A percentile compares a stretch with the other conserved stretches of the same genome.
Conservation (phyloP, 2,888 invertebrate genomes). For the Leptopilina drosophilae region DNA sequence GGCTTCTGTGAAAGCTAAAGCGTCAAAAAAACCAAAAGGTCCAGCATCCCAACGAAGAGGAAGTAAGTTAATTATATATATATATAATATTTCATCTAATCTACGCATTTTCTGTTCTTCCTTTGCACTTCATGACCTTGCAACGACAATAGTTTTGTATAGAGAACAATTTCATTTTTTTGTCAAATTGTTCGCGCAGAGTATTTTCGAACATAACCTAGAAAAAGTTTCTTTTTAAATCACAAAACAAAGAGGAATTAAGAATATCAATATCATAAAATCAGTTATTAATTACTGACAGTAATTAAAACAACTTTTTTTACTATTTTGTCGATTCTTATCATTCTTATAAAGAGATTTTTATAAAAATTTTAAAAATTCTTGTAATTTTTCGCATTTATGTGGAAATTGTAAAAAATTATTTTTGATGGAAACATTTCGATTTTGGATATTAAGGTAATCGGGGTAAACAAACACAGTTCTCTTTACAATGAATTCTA, state of each 20-base stretch:
- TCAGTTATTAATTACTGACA: no score
- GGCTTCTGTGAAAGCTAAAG: slow-evolving; percentile 77
- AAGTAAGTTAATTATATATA: slow-evolving; percentile 76
- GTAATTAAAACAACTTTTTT: no score
- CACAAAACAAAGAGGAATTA: no score
- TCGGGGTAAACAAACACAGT: background rate
- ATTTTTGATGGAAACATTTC: no score
- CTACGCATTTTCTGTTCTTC: background rate
- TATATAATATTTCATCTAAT: background rate
- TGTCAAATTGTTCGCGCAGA: no score
- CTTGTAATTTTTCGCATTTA: no score
- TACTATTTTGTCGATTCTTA: no score
- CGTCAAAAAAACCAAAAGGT: slow-evolving; percentile 77
- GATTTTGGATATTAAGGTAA: background rate
- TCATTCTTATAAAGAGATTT: background rate
- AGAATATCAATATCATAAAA: no score
- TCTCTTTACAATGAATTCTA: slow-evolving; percentile 3
- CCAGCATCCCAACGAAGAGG: slow-evolving; percentile 80
- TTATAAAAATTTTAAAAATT: no score
- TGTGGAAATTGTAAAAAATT: no score
- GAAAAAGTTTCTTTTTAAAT: background rate
- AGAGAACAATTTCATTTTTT: no score
- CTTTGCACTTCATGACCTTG: background rate
- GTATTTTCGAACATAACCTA: no score
- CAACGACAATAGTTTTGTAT: background rate